Evolutionary conservation across 2,113 vertebrate species (phyloP).

Genomic region (Hiodon alosoides): DNA sequence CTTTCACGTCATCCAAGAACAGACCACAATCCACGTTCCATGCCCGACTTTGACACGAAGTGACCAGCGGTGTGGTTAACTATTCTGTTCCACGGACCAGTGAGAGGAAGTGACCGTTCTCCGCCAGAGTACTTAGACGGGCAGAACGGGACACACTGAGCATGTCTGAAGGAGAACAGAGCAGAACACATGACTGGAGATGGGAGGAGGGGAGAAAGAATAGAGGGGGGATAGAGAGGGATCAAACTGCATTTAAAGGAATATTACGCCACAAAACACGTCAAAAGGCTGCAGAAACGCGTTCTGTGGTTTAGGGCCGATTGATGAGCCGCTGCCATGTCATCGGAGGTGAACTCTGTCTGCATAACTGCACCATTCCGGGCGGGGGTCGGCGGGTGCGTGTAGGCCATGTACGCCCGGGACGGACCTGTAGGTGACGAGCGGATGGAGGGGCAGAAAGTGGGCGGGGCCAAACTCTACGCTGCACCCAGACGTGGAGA

Average conservation of each 20-base stretch:
- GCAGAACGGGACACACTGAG: constrained; percentile 39
- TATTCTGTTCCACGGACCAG: too few relatives aligned
- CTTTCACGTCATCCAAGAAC: too few relatives aligned
- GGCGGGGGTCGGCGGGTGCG: not conserved
- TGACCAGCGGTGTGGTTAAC: too few relatives aligned
- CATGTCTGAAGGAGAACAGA: constrained; percentile 53
- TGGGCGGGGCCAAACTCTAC: constrained; percentile 89
- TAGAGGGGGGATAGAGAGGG: constrained; percentile 34
- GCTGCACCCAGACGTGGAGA: constrained; percentile 80
- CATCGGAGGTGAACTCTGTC: not conserved
- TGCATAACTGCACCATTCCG: not conserved
- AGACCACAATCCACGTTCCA: too few relatives aligned
- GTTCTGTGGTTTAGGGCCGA: constrained; percentile 4
- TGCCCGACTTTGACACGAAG: too few relatives aligned
- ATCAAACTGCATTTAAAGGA: constrained; percentile 35
- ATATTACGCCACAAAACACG: not conserved
- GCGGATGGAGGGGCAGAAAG: constrained; percentile 88
- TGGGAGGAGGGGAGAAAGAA: constrained; percentile 49
- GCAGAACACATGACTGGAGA: constrained; percentile 58
- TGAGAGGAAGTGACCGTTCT: too few relatives aligned
- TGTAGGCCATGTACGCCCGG: not conserved
- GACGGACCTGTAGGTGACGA: constrained; percentile 82
- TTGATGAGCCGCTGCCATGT: too few relatives aligned
- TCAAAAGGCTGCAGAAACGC: constrained; percentile 10
- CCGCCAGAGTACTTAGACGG: constrained; percentile 52